phyloP scores from a whole-genome alignment of 2,113 vertebrate genomes.

The Sphyrna mokarran region DNA sequence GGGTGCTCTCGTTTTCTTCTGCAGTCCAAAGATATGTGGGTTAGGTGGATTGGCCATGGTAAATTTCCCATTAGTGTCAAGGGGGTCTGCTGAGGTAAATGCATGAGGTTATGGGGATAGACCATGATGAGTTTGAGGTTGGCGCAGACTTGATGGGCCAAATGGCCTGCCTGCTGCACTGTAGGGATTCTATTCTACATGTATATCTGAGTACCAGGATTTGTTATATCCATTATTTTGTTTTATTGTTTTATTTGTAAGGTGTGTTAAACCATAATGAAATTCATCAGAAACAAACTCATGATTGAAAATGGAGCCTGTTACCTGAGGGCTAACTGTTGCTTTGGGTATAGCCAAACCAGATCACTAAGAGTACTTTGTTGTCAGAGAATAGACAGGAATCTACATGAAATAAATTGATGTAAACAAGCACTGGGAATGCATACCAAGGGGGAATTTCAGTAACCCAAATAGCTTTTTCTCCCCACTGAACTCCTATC shows the following conservation, averaged over 20 bases:
- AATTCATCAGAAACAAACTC: not conserved
- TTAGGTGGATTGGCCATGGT: too few species aligned
- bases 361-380: not conserved
- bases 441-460: not conserved
- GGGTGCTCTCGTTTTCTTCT: too few species aligned
- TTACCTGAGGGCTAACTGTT: not conserved
- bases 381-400: not conserved
- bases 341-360: not conserved
- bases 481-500: not conserved
- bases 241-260: not conserved
- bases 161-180: too few species aligned
- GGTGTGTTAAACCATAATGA: not conserved
- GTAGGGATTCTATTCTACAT: too few species aligned
- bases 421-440: not conserved
- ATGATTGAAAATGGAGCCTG: not conserved
- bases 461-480: not conserved
- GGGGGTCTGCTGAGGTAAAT: too few species aligned
- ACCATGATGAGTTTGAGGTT: too few species aligned
- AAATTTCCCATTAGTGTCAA: too few species aligned
- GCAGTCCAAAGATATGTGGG: too few species aligned
- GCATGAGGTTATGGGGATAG: too few species aligned
- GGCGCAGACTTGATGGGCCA: too few species aligned
- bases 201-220: not conserved
- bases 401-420: not conserved
- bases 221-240: not conserved